A percentile compares a stretch with the other conserved stretches of the same genome.
Evolutionary conservation across 1,140 invertebrate species (phyloP).

Genomic region (Drosophila melanica): DNA sequence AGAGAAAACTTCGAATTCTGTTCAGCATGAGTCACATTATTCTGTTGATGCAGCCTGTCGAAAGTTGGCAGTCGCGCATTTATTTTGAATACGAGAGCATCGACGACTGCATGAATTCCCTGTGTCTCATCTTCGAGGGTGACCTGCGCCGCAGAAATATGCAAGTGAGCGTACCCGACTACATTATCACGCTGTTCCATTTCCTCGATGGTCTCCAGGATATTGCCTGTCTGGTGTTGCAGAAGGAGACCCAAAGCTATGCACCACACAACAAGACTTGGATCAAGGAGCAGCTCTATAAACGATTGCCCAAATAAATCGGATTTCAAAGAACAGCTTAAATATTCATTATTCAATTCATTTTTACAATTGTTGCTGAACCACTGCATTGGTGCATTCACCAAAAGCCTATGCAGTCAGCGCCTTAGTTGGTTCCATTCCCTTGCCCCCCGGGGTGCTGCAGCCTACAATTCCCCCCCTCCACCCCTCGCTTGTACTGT

Average conservation of each 20-base stretch:
- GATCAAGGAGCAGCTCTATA: conserved; percentile 18
- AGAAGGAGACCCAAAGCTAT: not conserved
- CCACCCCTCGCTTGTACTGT: conserved; percentile 14
- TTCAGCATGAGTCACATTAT: not conserved
- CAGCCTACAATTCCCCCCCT: no score
- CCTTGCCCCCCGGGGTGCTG: no score
- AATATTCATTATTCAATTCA: not conserved
- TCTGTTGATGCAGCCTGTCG: not conserved
- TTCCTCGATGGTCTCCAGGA: conserved; percentile 10
- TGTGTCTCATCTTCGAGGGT: not conserved
- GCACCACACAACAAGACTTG: not conserved
- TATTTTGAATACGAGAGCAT: not conserved
- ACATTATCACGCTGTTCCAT: not conserved
- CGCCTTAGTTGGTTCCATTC: no score
- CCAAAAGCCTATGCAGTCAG: not conserved
- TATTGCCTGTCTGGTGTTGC: not conserved
- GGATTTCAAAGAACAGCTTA: not conserved
- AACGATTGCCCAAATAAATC: no score
- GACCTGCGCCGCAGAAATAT: not conserved
- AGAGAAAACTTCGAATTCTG: no score
- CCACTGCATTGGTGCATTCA: not conserved
- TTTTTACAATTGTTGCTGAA: not conserved
- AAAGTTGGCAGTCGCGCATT: not conserved
- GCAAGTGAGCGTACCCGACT: not conserved
- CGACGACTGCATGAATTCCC: not conserved